A percentile compares a stretch with the other conserved stretches of the same genome.
These are phyloP conservation scores for Melanotaenia boesemani DNA, from an alignment of 2,797 vertebrate genomes.

Conservation along the genomic window DNA sequence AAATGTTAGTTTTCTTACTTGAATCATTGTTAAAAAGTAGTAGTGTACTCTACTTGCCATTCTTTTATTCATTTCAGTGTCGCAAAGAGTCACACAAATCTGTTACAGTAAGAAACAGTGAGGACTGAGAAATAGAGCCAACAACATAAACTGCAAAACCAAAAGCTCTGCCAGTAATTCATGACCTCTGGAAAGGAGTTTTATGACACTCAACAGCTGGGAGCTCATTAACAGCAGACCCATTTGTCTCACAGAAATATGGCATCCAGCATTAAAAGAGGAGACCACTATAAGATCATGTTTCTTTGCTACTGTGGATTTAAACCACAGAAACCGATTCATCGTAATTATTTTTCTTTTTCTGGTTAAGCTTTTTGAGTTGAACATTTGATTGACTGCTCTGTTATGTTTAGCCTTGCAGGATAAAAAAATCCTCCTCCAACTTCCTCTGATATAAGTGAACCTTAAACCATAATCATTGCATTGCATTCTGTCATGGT, in stretches of 20 bases:
- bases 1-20: not conserved
- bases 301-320: not conserved
- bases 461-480: not conserved
- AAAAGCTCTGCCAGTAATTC: conserved; percentile 16
- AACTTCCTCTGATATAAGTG: not conserved
- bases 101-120: not conserved
- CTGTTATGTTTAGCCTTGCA: not conserved
- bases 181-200: conserved; percentile 22
- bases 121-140: not conserved
- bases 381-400: not conserved
- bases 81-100: not conserved
- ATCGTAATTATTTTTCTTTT: not conserved
- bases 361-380: not conserved
- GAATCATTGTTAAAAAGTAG: too few relatives aligned
- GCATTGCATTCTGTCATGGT: not conserved
- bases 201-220: conserved; percentile 31
- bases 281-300: conserved; percentile 1
- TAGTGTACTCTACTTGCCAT: not conserved
- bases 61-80: not conserved
- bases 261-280: conserved; percentile 30
- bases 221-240: conserved; percentile 19
- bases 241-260: conserved; percentile 10
- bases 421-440: not conserved
- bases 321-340: not conserved
- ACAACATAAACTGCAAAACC: not conserved